Conservation (phyloP, 1,140 invertebrate genomes). For the Heliconius nattereri region DNA sequence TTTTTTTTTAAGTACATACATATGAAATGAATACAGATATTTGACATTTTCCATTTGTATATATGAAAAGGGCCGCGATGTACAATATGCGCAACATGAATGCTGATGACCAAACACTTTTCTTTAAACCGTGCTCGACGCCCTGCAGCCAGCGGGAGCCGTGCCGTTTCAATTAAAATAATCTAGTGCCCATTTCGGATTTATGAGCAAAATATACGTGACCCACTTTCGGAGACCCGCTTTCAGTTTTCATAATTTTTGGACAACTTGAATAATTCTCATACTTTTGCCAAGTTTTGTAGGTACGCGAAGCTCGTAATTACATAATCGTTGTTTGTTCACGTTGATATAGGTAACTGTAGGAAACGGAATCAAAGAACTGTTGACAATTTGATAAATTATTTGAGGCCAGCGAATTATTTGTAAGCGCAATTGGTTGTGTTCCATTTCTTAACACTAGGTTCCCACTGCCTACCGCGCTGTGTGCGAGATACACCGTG, state of each 20-base stretch:
- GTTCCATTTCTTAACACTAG: no score
- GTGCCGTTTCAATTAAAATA: conserved; percentile 37
- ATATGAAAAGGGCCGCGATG: not conserved
- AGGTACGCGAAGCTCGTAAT: not conserved
- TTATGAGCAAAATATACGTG: conserved; percentile 40
- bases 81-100: not conserved
- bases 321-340: conserved; percentile 1
- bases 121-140: conserved; percentile 19
- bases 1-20: not conserved
- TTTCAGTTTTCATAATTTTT: conserved; percentile 33
- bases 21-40: not conserved
- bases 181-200: conserved; percentile 36
- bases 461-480: no score
- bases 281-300: not conserved
- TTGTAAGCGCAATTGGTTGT: no score
- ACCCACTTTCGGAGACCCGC: conserved; percentile 33
- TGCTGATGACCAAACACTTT: conserved; percentile 12
- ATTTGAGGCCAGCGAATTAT: no score
- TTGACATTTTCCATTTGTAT: not conserved
- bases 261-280: conserved; percentile 24
- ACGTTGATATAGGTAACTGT: not conserved
- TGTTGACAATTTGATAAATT: not conserved
- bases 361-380: not conserved
- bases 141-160: conserved; percentile 1
- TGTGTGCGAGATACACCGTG: no score